Evolutionary conservation across 2,113 vertebrate species (phyloP), one percentile per base, ranked within the genome.

Genomic region (Scomber japonicus): DNA sequence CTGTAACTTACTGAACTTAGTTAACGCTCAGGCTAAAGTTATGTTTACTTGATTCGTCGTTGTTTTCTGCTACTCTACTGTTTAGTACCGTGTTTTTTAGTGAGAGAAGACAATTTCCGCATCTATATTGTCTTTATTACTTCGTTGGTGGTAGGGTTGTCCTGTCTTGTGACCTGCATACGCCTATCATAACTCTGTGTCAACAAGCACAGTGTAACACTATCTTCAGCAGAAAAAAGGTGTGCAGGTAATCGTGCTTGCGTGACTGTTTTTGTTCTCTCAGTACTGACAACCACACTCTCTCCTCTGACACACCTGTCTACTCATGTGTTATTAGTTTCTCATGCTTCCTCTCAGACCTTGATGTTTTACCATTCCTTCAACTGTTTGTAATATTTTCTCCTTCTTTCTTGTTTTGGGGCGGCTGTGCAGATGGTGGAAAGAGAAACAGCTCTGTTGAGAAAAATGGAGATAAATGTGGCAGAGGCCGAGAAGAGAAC

Each of bases 401-500:
- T 61, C 3, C 3, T 62, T 55, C 30, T 45, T 3, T n/a, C 14
- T 50, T 14, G 11, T 57, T 10, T 66, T 45, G 2, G 11, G 24
- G 21, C n/a, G 56, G 13, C 21, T 68, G 2, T 72, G n/a, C 45
- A 97, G 95, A 96, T 96, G 95, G 94, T 95, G 86, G 97, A 97
- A 89, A 95, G 95, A 67, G 87, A 80, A 61, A 95, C 94, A 21
- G 94, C 95, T 71, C 81, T 94, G 83, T 90, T 96, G 56, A 97
- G 93, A 83, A 97, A 96, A 91, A 93, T 97, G 92, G 97, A 98
- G 91, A 97, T 98, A 82, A 96, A 90, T 15, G 96, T 98, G 86
- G 95, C 96, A 0, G 97, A 98, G 93, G 97, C 97, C 3, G 97
- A 98, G 89, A 98, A 98, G 82, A 94, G 97, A 79, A 97, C 96